Base-by-base conservation (phyloP, 2,797 vertebrate genomes). In the Xiphophorus birchmanni region DNA sequence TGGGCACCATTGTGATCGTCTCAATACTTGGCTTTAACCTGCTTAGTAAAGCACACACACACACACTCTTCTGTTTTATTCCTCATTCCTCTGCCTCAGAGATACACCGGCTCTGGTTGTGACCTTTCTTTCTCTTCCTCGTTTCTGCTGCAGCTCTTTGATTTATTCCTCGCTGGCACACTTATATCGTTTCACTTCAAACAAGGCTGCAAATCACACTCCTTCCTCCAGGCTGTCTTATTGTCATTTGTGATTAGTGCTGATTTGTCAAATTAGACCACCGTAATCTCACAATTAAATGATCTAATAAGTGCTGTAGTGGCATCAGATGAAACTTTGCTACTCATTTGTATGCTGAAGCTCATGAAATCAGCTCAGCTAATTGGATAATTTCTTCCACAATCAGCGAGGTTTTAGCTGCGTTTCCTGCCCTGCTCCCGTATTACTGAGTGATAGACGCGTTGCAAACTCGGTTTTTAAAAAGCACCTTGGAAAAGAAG, bases 171-270 rank as follows among this genome's bases (percentile, higher is more conserved):
- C 74, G 2, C 79, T 45, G 52, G 80, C 77, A 45, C 44, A 45
- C 82, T 77, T 76, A 73, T n/a, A 73, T 86, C 52, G 74, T 80
- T 73, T 74, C 54, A 35, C 12, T 83, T 76, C 72, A 74, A 6
- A 5, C 26, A 37, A 48, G 80, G 48, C 54, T 74, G 76, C 73
- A 74, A 75, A 80, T 73, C 15, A 6, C 2, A 0, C 71, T 80
- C 71, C 5, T 77, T 86, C 89, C 88, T 88, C 11, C 0, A 77
- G 88, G 82, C 89, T 60, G 72, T 87, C 76, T 88, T 84, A 82
- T 94, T 93, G 93, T 95, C 92, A 82, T 89, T 88, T 88, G 82
- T 88, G 88, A 93, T 93, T 92, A 92, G 87, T 78, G 87, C 85
- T 85, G 87, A 79, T 90, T 90, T 91, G 92, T 93, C 87, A 91